These are phyloP conservation scores for Apantesis nais DNA, from an alignment of 2,888 invertebrate species.

Conservation along the genomic window DNA sequence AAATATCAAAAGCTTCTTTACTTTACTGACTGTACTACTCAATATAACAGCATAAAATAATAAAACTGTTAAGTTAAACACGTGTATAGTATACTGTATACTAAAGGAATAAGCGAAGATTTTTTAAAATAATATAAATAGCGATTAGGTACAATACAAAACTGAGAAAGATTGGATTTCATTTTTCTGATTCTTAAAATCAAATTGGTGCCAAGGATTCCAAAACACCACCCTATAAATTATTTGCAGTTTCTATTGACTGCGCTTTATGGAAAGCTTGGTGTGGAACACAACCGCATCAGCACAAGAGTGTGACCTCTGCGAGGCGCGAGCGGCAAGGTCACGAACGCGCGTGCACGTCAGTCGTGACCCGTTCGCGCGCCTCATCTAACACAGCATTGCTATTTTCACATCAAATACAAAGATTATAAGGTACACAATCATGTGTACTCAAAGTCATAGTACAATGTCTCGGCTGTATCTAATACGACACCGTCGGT, in stretches of 20 bases:
- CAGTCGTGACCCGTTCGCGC: constrained; percentile 84
- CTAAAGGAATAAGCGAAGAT: not conserved
- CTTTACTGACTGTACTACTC: constrained; percentile 17
- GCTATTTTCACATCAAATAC: constrained; percentile 66
- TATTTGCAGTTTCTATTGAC: constrained; percentile 27
- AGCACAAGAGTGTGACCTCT: constrained; percentile 81
- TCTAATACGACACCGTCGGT: constrained; percentile 60
- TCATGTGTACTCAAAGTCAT: constrained; percentile 54
- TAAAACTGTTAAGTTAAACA: constrained; percentile 1
- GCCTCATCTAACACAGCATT: constrained; percentile 58
- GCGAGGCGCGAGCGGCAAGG: constrained; percentile 82
- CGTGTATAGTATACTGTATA: not conserved
- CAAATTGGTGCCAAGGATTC: not conserved
- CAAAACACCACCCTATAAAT: constrained; percentile 15
- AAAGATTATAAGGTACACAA: constrained; percentile 74
- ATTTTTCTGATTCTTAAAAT: not conserved
- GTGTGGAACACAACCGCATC: constrained; percentile 71
- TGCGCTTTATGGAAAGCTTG: constrained; percentile 63
- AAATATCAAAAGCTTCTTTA: constrained; percentile 33
- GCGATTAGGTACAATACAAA: not conserved
- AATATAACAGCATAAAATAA: constrained; percentile 21
- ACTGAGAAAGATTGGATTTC: not conserved
- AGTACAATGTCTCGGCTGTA: constrained; percentile 66
- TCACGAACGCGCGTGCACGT: constrained; percentile 84
- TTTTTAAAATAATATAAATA: not conserved